Evolutionary conservation across 2,113 vertebrate genomes (phyloP), one percentile per base, ranked within the genome.

Genomic region (Noturus placidus): DNA sequence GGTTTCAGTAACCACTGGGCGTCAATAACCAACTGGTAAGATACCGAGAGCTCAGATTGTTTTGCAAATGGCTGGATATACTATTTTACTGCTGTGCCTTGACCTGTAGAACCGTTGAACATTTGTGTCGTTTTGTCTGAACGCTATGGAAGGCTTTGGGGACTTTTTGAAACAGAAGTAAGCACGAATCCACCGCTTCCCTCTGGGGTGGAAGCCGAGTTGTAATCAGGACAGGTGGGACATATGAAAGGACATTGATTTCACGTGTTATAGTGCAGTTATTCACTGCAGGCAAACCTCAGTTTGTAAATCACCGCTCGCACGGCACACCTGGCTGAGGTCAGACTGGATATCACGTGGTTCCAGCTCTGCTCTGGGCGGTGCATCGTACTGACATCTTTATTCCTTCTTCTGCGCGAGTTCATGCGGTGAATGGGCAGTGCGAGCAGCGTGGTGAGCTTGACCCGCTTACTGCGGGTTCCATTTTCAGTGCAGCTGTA

Each of bases 281-380:
- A 35, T 61, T 35, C 22, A 59, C 82, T 20, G 33, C 65, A 35
- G 61, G 65, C 87, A 52, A 88, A 52, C 19, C 38, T 84, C 15
- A 13, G 54, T 61, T 57, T 3, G 59, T 90, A 87, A 88, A 89
- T 84, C 86, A 88, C 84, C 76, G 52, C 89, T 87, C 90, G 85
- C 14, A 61, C 19, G 11, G 25, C 56, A 50, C 82, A 82, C 87
- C 63, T 82, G 52, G 76, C 74, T 19, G 33, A 20, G 52, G 46
- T 86, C 50, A 69, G 86, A n/a, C 20, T 82, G 65, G 52, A 63
- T 70, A 56, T 54, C 63, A 54, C 50, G 22, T 61, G 14, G 9
- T 69, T 35, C 6, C 3, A 27, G 33, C 33, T 38, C 70, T 63
- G 35, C 35, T 83, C 87, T 88, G 90, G 90, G 89, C 88, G 30